phyloP scores from a whole-genome alignment of 2,797 vertebrate species.

The Amphiprion clarkii region DNA sequence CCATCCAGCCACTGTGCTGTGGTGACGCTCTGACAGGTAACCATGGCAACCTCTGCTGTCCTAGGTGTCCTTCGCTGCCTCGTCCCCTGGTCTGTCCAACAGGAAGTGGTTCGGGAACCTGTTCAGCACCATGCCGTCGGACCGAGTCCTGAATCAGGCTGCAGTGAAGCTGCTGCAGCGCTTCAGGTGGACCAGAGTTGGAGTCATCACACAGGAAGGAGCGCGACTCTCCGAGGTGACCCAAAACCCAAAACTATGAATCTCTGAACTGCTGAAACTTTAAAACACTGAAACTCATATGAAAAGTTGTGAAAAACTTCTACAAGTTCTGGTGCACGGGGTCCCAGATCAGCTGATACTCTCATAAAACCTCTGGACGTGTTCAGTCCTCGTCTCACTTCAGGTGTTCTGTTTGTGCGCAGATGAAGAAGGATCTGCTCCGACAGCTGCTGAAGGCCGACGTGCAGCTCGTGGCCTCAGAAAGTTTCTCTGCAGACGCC shows the following conservation, averaged over 20 bases:
- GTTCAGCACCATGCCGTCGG: slow-evolving; percentile 91
- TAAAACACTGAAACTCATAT: no score
- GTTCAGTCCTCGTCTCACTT: no score
- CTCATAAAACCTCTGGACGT: no score
- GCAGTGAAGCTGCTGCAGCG: slow-evolving; percentile 89
- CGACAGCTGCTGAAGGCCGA: slow-evolving; percentile 87
- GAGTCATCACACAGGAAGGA: slow-evolving; percentile 88
- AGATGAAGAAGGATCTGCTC: slow-evolving; percentile 92
- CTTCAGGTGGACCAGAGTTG: slow-evolving; percentile 90
- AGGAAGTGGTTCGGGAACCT: slow-evolving; percentile 92
- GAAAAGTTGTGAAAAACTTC: no score
- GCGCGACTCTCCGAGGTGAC: slow-evolving; percentile 89
- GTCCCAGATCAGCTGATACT: no score
- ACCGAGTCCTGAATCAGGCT: slow-evolving; percentile 90
- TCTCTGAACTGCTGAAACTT: no score
- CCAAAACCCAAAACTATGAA: no score
- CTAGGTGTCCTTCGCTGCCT: slow-evolving; percentile 91
- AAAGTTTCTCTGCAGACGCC: slow-evolving; percentile 88
- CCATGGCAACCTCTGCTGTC: slow-evolving; percentile 17
- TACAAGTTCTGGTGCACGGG: no score
- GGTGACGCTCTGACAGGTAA: not conserved
- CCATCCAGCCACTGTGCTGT: not conserved
- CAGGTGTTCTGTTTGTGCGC: slow-evolving; percentile 31
- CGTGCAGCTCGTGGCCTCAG: slow-evolving; percentile 86
- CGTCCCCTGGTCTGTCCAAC: slow-evolving; percentile 87